Percentiles rank a stretch among this genome's conserved stretches.
Conservation (phyloP, 1,140 invertebrate genomes). For the Drosophila sucinea region DNA sequence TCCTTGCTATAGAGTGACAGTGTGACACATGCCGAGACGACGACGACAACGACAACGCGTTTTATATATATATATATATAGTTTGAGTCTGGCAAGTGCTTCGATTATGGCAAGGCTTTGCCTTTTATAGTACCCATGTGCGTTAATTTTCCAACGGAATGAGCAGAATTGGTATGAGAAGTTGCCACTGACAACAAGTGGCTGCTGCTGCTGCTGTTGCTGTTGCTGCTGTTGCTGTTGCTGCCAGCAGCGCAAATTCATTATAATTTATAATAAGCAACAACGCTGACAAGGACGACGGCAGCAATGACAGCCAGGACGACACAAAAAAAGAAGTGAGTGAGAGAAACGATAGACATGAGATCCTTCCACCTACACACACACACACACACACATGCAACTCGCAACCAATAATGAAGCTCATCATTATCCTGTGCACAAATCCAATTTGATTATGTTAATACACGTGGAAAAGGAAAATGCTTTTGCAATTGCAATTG, state of each 20-base stretch:
- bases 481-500: slow-evolving; percentile 82
- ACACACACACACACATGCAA: slow-evolving; percentile 36
- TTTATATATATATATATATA: slow-evolving; percentile 42
- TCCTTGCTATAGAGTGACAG: slow-evolving; percentile 5
- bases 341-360: slow-evolving; percentile 17
- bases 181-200: slow-evolving; percentile 79
- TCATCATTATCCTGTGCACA: slow-evolving; percentile 82
- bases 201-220: slow-evolving; percentile 30
- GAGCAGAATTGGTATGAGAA: slow-evolving; percentile 39
- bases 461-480: slow-evolving; percentile 81
- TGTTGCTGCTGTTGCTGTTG: too few species aligned
- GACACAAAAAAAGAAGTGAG: slow-evolving; percentile 24
- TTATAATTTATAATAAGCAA: slow-evolving; percentile 82
- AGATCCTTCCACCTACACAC: slow-evolving; percentile 17
- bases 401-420: slow-evolving; percentile 74
- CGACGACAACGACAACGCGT: slow-evolving; percentile 35
- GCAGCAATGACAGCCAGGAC: slow-evolving; percentile 41
- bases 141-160: slow-evolving; percentile 76
- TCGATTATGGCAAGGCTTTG: slow-evolving; percentile 65
- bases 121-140: slow-evolving; percentile 47
- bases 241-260: slow-evolving; percentile 68
- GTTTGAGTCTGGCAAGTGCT: slow-evolving; percentile 61
- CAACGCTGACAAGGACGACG: slow-evolving; percentile 70
- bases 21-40: slow-evolving; percentile 60
- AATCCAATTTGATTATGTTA: slow-evolving; percentile 83